These are phyloP conservation scores for Aleiodes sp. DNA, from an alignment of 1,140 invertebrate species.

Conservation along the genomic window DNA sequence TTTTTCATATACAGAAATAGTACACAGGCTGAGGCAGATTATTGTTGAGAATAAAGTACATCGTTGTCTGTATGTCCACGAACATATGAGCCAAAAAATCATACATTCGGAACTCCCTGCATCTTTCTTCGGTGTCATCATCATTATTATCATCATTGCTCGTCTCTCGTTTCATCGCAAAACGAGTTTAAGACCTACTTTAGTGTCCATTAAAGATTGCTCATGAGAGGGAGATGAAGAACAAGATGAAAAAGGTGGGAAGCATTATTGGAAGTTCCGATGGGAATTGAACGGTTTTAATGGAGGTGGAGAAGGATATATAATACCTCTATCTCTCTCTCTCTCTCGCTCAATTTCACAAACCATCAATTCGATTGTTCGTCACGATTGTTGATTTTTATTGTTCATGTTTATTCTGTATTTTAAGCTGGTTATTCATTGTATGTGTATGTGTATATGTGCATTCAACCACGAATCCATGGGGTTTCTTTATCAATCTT, in stretches of 20 bases:
- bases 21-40: too few relatives aligned
- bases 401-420: background rate
- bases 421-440: too few relatives aligned
- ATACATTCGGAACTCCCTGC: background rate
- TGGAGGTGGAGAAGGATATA: background rate
- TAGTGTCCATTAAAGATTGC: background rate
- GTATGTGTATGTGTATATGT: background rate
- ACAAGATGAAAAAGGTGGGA: background rate
- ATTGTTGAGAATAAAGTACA: too few relatives aligned
- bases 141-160: constrained; percentile 24
- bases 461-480: background rate
- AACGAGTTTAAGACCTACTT: constrained; percentile 13
- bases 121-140: constrained; percentile 5
- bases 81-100: too few relatives aligned
- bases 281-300: background rate
- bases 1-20: too few relatives aligned
- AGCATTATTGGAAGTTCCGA: background rate
- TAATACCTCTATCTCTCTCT: too few relatives aligned
- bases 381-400: constrained; percentile 16
- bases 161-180: background rate
- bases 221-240: background rate
- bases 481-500: background rate
- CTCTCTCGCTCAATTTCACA: background rate
- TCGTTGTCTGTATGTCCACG: too few relatives aligned
- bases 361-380: constrained; percentile 5